phyloP scores from a whole-genome alignment of 2,888 invertebrate species.

The Teinopalpus imperialis region DNA sequence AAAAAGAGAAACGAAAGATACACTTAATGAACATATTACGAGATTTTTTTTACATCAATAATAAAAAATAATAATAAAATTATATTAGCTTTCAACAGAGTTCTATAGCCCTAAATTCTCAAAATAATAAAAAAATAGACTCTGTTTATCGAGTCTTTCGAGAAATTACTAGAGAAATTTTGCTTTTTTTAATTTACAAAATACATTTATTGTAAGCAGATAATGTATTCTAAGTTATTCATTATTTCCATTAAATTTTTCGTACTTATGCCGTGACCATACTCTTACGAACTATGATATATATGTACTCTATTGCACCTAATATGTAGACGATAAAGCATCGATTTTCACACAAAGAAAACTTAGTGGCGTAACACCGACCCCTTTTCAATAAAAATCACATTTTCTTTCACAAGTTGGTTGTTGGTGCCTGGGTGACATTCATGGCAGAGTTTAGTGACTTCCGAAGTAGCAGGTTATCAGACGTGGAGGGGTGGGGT shows the following conservation, averaged over 20 bases:
- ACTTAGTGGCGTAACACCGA: slow-evolving; percentile 55
- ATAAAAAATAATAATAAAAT: too few relatives aligned
- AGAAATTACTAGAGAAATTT: too few relatives aligned
- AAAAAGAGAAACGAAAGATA: too few relatives aligned
- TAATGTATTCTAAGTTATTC: too few relatives aligned
- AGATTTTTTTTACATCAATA: too few relatives aligned
- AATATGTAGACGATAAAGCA: slow-evolving; percentile 53
- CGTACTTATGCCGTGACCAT: slow-evolving; percentile 1
- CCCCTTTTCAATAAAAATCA: slow-evolving; percentile 75
- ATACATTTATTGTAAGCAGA: too few relatives aligned
- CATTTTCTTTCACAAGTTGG: slow-evolving; percentile 71
- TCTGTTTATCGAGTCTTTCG: too few relatives aligned
- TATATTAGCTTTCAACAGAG: too few relatives aligned
- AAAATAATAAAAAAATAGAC: too few relatives aligned
- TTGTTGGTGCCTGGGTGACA: slow-evolving; percentile 68
- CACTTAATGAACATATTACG: too few relatives aligned
- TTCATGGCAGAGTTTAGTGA: slow-evolving; percentile 78
- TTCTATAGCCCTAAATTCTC: too few relatives aligned
- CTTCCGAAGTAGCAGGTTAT: slow-evolving; percentile 82
- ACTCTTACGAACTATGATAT: slow-evolving; percentile 33
- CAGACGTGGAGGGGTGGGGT: slow-evolving; percentile 55
- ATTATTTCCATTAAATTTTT: neutral
- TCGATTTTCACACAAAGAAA: slow-evolving; percentile 62
- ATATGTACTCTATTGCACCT: slow-evolving; percentile 54
- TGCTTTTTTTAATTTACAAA: too few relatives aligned